Evolutionary conservation across 2,113 vertebrate genomes (phyloP), one percentile per base, ranked within the genome.

Genomic region (Podocnemis expansa): DNA sequence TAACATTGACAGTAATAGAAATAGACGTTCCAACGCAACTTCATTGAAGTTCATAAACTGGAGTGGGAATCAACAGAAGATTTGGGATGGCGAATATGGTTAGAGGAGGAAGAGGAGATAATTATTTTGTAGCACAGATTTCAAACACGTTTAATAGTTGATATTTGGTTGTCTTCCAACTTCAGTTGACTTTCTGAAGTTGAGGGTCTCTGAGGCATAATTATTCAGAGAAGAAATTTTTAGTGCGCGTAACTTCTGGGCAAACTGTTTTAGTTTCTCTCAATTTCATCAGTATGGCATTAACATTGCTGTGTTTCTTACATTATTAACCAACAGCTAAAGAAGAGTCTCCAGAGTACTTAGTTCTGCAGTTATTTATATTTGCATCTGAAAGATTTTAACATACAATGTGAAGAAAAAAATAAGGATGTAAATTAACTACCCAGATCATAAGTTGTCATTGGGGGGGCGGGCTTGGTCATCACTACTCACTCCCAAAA

Each of bases 341-440:
- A 21, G 22, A 27, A 7, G 11, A 12, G 41, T 75, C 47, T 41
- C 5, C 43, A 5, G 2, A 45, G 56, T 41, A 17, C 2, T 12
- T 11, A 17, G 2, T 12, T 11, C 29, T 29, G 63, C 11, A 1
- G 19, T 41, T 73, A 27, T 43, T 27, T 2, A 22, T 3, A n/a
- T n/a, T 31, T 2, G 24, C 5, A 43, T 75, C 14, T 4, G 0
- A 1, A 21, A 1, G 29, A 21, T 14, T 29, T 10, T 2, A 0
- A 4, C 29, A 10, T 1, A 4, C 29, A 41, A 0, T 41, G 84
- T 0, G 9, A 21, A 38, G 34, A 41, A 43, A 41, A 41, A 21
- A 43, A 38, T 10, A 43, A 38, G 63, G n/a, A 70, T 70, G 19
- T 38, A 70, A 45, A 75, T 75, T 27, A 75, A 75, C 41, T 41